Evolutionary conservation across 2,888 invertebrate genomes (phyloP).

Genomic region (Macrophya annulata): DNA sequence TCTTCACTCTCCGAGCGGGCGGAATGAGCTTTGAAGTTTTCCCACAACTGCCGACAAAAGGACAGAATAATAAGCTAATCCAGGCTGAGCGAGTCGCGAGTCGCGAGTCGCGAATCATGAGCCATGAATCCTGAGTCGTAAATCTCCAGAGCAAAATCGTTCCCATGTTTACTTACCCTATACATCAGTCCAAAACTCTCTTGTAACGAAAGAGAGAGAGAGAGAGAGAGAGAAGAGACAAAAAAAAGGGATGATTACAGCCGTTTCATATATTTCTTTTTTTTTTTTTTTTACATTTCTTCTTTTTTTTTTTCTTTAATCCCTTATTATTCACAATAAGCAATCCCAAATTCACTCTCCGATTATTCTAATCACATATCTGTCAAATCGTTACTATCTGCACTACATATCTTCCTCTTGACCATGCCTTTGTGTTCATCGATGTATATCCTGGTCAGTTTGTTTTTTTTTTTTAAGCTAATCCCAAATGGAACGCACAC

Average conservation of each 20-base stretch:
- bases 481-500: not conserved
- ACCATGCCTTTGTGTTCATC: too few relatives aligned
- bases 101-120: conserved; percentile 17
- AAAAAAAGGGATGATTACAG: conserved; percentile 17
- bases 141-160: conserved; percentile 3
- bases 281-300: not conserved
- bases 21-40: conserved; percentile 64
- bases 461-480: too few relatives aligned
- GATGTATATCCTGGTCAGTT: too few relatives aligned
- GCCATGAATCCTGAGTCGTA: not conserved
- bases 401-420: too few relatives aligned
- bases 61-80: conserved; percentile 74
- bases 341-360: not conserved
- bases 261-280: not conserved
- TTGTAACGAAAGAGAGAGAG: not conserved
- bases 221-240: too few relatives aligned
- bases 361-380: not conserved
- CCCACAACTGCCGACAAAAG: conserved; percentile 70
- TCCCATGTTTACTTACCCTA: conserved; percentile 18
- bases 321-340: conserved; percentile 7
- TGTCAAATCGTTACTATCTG: too few relatives aligned
- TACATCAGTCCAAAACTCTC: not conserved
- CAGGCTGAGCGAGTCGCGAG: conserved; percentile 53
- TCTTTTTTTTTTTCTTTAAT: not conserved
- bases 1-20: conserved; percentile 32